Base-by-base conservation (phyloP, 1,140 invertebrate species). In the Archegozetes longisetosus region DNA sequence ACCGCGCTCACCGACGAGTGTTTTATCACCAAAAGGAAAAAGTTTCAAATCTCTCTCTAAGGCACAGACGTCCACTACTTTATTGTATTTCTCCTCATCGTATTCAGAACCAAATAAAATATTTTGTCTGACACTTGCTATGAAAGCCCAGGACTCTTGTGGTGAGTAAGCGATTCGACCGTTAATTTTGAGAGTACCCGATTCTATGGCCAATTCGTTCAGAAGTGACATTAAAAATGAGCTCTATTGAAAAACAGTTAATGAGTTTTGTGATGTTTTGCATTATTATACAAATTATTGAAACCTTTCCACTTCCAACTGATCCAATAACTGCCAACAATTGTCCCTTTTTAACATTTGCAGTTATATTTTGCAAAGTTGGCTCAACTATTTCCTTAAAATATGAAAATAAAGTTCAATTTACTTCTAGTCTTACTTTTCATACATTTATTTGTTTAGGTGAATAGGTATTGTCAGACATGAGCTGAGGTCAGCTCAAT, bases 121-220 rank as follows among this genome's bases (percentile, higher is more conserved):
- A 68, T 94, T 94, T 64, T 92, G 84, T 69, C 83, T 80, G 25
- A 94, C 71, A n/a, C 0, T 54, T 17, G 61, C 81, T 0, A 77
- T 79, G 69, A 85, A 86, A 0, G 86, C 74, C 84, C 84, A 86
- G 3, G 84, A 76, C 65, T 92, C 85, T 71, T 95, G 90, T 17
- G 86, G 84, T 17, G 86, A 82, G 71, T 92, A 95, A 0, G 83
- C 82, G 0, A 86, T 70, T 1, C 69, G 75, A 1, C 85, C 79
- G 27, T 64, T 61, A 1, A 71, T 62, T 12, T 59, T 53, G 3
- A 72, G 59, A 25, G 61, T 61, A 9, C 72, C 72, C 9, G 12
- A 14, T 46, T 25, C 56, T 20, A 61, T 9, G 9, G 57, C 20
- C 32, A 61, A 28, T 25, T 61, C 59, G 26, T 55, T 26, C 14